Base-by-base conservation (phyloP, 2,888 invertebrate species). In the Erebia palarica region DNA sequence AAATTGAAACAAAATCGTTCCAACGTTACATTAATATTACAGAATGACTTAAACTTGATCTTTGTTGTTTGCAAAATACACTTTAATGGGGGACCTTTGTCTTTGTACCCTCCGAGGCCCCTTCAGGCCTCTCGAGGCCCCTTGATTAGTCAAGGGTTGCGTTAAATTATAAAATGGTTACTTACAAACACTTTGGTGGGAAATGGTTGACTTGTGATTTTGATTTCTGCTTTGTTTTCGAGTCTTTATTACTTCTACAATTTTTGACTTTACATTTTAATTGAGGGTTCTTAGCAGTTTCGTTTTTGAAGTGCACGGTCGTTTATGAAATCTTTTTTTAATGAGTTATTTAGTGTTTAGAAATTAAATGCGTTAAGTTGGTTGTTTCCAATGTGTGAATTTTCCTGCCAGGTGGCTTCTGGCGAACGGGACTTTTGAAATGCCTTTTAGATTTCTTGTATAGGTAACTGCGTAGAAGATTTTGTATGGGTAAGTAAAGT, bases 1-100 rank as follows among this genome's bases (percentile, higher is more conserved):
- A 75, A 74, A 75, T 68, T 78, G 83, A 84, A 88, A 87, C 87
- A 86, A 85, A 86, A 80, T 82, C 5, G 49, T 63, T 18, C 63
- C 21, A 8, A 21, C 47, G 49, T 63, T 47, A 63, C 63, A 57
- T n/a, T 18, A 58, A 44, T 27, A 27, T 14, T 36, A 65, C 47
- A 13, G 36, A 57, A 65, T 57, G 66, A 47, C 80, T 81, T 77
- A 85, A 89, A 81, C 78, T 80, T 75, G 68, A 71, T 69, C 68
- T 61, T 61, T 75, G 87, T 81, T 91, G 92, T 91, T 91, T 91
- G 85, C 90, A 89, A 92, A 91, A 91, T 90, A 91, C 84, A 81
- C 82, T 82, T 87, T 86, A 91, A 90, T 79, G 80, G 76, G 78
- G 81, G 80, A 81, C 86, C 83, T 87, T 91, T 90, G 89, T 90